These are phyloP conservation scores for Coilia nasus DNA, from an alignment of 2,797 vertebrate genomes.

Conservation along the genomic window DNA sequence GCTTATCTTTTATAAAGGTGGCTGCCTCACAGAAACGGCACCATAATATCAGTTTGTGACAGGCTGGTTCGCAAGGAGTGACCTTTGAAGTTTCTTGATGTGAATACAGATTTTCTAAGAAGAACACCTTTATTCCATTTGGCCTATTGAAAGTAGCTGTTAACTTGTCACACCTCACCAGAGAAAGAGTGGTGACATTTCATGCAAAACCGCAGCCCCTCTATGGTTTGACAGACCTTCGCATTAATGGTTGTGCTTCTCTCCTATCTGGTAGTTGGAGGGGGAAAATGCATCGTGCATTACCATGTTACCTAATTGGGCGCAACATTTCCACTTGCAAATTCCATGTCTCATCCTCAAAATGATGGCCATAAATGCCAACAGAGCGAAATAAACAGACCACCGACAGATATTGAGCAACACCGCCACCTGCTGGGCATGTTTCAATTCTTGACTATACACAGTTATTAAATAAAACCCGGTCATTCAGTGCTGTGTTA, in stretches of 20 bases:
- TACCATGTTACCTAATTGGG: not conserved
- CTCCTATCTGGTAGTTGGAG: no score
- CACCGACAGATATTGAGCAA: constrained; percentile 20
- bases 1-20: constrained; percentile 44
- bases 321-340: no score
- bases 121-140: not conserved
- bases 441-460: no score
- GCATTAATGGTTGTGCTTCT: no score
- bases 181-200: no score
- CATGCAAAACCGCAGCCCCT: no score
- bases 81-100: constrained; percentile 73
- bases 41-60: constrained; percentile 42
- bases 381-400: not conserved
- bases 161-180: no score
- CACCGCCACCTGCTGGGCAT: constrained; percentile 43
- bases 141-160: no score
- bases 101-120: constrained; percentile 67
- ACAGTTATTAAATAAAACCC: not conserved
- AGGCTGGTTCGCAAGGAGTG: constrained; percentile 60
- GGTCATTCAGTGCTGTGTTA: not conserved
- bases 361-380: not conserved
- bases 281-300: not conserved
- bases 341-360: not conserved
- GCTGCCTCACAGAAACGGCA: constrained; percentile 22
- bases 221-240: no score